Evolutionary conservation across 2,888 invertebrate species (phyloP).

Genomic region (Ernsta delagoae): DNA sequence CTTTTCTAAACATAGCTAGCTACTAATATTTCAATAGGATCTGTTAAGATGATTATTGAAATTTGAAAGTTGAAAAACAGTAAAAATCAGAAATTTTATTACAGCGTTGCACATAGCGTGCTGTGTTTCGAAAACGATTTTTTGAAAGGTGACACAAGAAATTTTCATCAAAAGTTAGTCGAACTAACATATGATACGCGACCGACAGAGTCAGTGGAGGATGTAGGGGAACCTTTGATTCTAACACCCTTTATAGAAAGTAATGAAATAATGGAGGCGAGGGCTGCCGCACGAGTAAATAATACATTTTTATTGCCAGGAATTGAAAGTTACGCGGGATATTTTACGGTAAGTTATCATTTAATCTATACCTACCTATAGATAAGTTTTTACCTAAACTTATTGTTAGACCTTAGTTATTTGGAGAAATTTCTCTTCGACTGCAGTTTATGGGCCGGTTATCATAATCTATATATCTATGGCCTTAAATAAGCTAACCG

Average conservation of each 20-base stretch:
- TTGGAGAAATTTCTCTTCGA: no score
- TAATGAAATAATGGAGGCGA: background rate
- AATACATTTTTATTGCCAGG: background rate
- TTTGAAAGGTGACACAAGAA: background rate
- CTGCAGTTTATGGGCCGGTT: no score
- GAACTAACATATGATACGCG: background rate
- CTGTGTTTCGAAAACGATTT: background rate
- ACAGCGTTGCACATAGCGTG: background rate
- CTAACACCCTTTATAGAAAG: slow-evolving; percentile 3
- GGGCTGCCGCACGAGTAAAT: background rate
- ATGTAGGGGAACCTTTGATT: background rate
- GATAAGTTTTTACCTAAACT: no score
- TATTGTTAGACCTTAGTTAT: no score
- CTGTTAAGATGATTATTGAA: no score
- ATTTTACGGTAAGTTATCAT: background rate
- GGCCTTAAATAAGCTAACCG: no score
- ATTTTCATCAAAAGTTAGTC: background rate
- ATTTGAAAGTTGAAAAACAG: no score
- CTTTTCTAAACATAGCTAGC: no score
- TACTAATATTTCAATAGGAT: no score
- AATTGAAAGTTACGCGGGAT: slow-evolving; percentile 1
- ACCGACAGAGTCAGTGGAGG: background rate
- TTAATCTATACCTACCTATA: no score
- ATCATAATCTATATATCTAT: no score
- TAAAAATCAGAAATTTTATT: background rate